Evolutionary conservation across 1,140 invertebrate genomes (phyloP).

Genomic region (Trichonephila clavata): DNA sequence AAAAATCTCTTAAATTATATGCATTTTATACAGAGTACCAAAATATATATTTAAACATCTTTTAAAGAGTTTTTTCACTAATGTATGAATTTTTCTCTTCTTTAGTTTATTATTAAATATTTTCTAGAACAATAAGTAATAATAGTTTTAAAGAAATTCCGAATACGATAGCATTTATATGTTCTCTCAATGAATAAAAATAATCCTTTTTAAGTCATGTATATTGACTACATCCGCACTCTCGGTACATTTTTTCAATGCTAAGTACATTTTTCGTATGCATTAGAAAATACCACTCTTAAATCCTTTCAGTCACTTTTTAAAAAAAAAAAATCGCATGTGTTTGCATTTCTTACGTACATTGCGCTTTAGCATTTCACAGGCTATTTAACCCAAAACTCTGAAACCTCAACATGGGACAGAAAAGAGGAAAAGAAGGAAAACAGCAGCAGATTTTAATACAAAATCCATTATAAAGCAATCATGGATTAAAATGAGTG

Average conservation of each 20-base stretch:
- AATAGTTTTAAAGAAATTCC: too few relatives aligned
- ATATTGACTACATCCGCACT: neutral
- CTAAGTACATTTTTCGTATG: neutral
- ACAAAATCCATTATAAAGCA: conserved; percentile 68
- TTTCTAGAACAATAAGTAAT: too few relatives aligned
- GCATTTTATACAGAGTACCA: too few relatives aligned
- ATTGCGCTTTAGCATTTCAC: neutral
- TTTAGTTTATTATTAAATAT: too few relatives aligned
- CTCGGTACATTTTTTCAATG: neutral
- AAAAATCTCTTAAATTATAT: too few relatives aligned
- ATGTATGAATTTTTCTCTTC: too few relatives aligned
- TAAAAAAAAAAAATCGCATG: neutral
- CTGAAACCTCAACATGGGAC: too few relatives aligned
- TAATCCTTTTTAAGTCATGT: neutral
- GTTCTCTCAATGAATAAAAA: neutral
- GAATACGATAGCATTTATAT: too few relatives aligned
- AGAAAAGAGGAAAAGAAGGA: too few relatives aligned
- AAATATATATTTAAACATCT: too few relatives aligned
- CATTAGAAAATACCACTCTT: neutral
- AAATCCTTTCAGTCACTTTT: neutral
- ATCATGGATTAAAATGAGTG: conserved; percentile 57
- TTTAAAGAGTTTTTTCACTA: too few relatives aligned
- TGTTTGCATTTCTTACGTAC: conserved; percentile 33
- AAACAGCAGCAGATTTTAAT: conserved; percentile 24
- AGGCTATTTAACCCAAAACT: conserved; percentile 41